Evolutionary conservation across 2,888 invertebrate genomes (phyloP).

Genomic region (Tenthredo scrophulariae): DNA sequence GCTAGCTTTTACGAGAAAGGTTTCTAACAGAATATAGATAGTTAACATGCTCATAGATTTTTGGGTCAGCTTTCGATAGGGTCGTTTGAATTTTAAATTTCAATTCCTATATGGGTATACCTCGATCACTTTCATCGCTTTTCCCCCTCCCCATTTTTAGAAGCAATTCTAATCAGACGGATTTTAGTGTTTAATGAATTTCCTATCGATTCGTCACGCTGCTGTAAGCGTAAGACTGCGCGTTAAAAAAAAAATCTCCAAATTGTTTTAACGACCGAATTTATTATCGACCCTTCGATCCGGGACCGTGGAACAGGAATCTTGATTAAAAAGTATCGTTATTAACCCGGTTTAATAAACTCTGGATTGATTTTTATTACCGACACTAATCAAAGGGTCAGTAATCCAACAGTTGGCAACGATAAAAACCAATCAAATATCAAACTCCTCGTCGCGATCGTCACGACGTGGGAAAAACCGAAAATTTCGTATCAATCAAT

Average conservation of each 20-base stretch:
- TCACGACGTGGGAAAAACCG: background rate
- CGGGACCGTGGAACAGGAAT: background rate
- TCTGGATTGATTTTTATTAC: constrained; percentile 2
- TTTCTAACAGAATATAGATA: constrained; percentile 44
- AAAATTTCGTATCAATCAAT: background rate
- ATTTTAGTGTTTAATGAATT: constrained; percentile 17
- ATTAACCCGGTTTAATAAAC: background rate
- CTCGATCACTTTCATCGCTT: background rate
- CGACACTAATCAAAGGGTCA: background rate
- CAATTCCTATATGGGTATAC: background rate
- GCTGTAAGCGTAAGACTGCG: background rate
- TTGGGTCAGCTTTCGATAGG: constrained; percentile 37
- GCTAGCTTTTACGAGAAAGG: constrained; percentile 47
- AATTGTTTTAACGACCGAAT: constrained; percentile 1
- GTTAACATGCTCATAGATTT: constrained; percentile 22
- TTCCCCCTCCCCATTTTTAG: background rate
- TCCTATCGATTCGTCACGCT: constrained; percentile 8
- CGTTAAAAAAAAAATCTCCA: background rate
- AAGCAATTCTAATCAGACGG: background rate
- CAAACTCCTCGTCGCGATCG: background rate
- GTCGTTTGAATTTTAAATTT: constrained; percentile 32
- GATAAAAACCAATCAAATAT: background rate
- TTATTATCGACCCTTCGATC: background rate
- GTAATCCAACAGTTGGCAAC: background rate
- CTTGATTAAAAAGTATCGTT: constrained; percentile 21